phyloP scores from a whole-genome alignment of 2,888 invertebrate species.

The Phalera bucephala region DNA sequence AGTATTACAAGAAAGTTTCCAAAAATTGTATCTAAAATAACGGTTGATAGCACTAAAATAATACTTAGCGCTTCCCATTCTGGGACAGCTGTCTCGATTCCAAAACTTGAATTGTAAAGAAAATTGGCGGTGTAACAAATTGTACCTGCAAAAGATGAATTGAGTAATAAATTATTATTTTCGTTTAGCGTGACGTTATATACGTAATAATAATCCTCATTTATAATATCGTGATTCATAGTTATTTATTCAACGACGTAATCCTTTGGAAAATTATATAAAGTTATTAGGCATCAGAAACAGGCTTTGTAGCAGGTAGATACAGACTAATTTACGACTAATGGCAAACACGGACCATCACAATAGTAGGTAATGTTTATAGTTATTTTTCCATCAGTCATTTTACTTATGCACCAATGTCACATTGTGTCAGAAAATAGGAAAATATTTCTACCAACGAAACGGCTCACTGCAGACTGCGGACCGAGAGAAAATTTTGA shows the following conservation, averaged over 20 bases:
- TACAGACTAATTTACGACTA: no score
- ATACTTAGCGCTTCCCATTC: slow-evolving; percentile 90
- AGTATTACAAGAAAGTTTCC: slow-evolving; percentile 95
- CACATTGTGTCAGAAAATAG: not conserved
- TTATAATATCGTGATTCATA: slow-evolving; percentile 33
- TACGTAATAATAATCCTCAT: slow-evolving; percentile 21
- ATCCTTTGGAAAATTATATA: no score
- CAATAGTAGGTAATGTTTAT: no score
- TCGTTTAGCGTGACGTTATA: slow-evolving; percentile 20
- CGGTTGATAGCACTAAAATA: slow-evolving; percentile 87
- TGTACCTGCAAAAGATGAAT: slow-evolving; percentile 22
- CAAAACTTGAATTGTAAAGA: slow-evolving; percentile 82
- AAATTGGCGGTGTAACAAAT: slow-evolving; percentile 43
- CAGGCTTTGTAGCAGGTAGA: no score
- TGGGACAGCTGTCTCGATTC: slow-evolving; percentile 86
- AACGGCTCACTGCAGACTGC: slow-evolving; percentile 31
- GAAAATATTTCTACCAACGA: slow-evolving; percentile 19
- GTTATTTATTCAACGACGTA: not conserved
- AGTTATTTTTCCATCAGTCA: no score
- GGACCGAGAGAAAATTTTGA: slow-evolving; percentile 20
- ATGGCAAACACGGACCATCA: no score
- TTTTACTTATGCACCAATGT: no score
- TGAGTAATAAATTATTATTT: slow-evolving; percentile 15
- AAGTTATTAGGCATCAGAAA: no score
- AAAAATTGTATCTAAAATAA: slow-evolving; percentile 92